Percentiles rank a stretch among this genome's conserved stretches.
phyloP scores from a whole-genome alignment of 2,888 invertebrate genomes.

The Drosophila bunnanda region DNA sequence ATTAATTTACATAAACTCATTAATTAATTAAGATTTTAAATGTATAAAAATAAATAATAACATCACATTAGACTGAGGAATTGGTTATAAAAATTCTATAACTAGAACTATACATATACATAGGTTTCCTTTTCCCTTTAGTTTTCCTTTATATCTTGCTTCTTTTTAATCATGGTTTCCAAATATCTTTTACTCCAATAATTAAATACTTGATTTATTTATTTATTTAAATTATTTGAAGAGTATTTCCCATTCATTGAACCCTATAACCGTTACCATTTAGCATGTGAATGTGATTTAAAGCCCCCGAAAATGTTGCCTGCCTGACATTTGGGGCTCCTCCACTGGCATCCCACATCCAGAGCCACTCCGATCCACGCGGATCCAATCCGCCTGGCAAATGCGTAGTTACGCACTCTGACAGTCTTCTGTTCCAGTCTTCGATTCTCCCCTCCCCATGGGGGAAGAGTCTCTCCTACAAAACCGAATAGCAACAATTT shows the following conservation, averaged over 20 bases:
- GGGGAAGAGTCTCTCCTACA: constrained; percentile 15
- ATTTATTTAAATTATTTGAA: neutral
- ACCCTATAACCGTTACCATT: constrained; percentile 45
- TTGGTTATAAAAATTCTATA: too few relatives aligned
- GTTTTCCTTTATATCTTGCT: too few relatives aligned
- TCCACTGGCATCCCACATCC: constrained; percentile 11
- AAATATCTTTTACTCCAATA: neutral
- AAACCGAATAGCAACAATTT: constrained; percentile 64
- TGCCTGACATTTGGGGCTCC: constrained; percentile 39
- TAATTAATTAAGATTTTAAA: too few relatives aligned
- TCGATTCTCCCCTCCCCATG: constrained; percentile 10
- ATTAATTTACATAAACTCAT: too few relatives aligned
- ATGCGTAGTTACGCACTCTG: constrained; percentile 74
- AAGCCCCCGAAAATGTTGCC: constrained; percentile 55
- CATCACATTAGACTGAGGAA: too few relatives aligned
- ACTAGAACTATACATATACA: too few relatives aligned
- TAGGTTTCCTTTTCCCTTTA: too few relatives aligned
- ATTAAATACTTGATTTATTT: too few relatives aligned
- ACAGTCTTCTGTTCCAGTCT: constrained; percentile 29
- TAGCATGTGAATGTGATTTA: constrained; percentile 72
- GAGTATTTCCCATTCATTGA: constrained; percentile 3
- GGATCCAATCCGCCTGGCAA: constrained; percentile 58
- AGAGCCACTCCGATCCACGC: constrained; percentile 6
- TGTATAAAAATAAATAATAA: too few relatives aligned
- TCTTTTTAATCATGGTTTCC: neutral